Evolutionary conservation across 1,140 invertebrate genomes (phyloP), one percentile per base, ranked within the genome.

Genomic region (Caenorhabditis briggsae): DNA sequence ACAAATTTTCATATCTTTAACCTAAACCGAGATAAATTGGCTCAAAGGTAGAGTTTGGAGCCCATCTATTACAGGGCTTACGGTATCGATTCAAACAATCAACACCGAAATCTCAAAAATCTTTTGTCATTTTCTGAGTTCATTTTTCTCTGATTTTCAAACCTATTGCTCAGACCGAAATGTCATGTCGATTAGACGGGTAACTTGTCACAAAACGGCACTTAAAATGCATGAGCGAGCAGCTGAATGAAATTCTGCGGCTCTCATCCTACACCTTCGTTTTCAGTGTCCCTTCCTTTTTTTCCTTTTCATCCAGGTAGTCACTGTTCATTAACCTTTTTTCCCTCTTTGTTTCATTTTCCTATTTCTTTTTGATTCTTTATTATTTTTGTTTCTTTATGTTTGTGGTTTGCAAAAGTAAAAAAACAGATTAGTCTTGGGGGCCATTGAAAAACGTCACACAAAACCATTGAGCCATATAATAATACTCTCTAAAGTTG

Each of bases 401-500:
- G 16, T n/a, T 74, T 74, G n/a, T 74, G 41, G 18, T 16, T 20
- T 16, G 23, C 25, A 65, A 65, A 41, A 25, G 2, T 9, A 16
- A 16, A 65, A 65, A 33, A 65, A 65, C 43, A 48, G 65, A 46
- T 74, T 74, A 74, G 65, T 74, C 33, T 33, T 33, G 33, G 65
- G 65, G 65, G 46, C 65, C 65, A 74, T 23, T 25, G 41, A 18
- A 74, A 74, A 58, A 74, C 18, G 12, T 3, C 33, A 33, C 65
- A 74, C 65, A 74, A 74, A 74, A 74, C 65, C 65, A 74, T 74
- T 74, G 65, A 74, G 65, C 65, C 65, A 74, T 74, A 74, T 74
- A 74, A 74, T 74, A 74, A 74, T 74, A 74, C 65, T 74, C 41
- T 74, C 65, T 46, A 74, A 46, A 43, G 65, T 74, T 46, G 46